A percentile compares a stretch with the other conserved stretches of the same genome.
These are phyloP conservation scores for Machimus rusticus DNA, from an alignment of 2,888 invertebrate species.

Conservation along the genomic window DNA sequence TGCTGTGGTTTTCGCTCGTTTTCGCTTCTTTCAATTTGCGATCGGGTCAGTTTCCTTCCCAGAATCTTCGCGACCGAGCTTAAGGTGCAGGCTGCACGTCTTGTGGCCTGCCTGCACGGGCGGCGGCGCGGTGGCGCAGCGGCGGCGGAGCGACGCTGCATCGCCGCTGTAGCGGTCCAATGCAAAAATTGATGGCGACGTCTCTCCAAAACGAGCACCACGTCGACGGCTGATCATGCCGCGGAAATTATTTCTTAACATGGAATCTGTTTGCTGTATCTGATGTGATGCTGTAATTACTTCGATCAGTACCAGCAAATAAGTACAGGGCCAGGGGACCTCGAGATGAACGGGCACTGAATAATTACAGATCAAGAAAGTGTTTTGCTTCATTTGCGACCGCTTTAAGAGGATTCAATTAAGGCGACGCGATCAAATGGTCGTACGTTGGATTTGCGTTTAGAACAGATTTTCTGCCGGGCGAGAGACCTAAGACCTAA, in stretches of 20 bases:
- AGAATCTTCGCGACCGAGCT: background rate
- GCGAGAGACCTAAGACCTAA: background rate
- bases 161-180: background rate
- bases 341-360: background rate
- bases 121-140: background rate
- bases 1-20: slow-evolving; percentile 44
- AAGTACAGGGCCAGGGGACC: background rate
- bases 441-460: background rate
- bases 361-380: slow-evolving; percentile 20
- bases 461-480: background rate
- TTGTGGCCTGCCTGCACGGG: background rate
- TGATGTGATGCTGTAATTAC: slow-evolving; percentile 37
- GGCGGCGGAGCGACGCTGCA: background rate
- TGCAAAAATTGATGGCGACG: slow-evolving; percentile 36
- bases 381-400: slow-evolving; percentile 26
- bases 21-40: slow-evolving; percentile 44
- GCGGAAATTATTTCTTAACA: slow-evolving; percentile 46
- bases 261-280: slow-evolving; percentile 43
- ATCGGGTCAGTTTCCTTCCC: slow-evolving; percentile 24
- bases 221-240: slow-evolving; percentile 43
- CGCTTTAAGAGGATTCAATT: slow-evolving; percentile 29
- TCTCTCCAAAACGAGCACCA: slow-evolving; percentile 34
- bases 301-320: slow-evolving; percentile 34
- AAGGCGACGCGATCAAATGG: background rate
- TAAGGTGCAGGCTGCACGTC: background rate